phyloP scores from a whole-genome alignment of 2,113 vertebrate genomes.

The Catharus bicknelli region DNA sequence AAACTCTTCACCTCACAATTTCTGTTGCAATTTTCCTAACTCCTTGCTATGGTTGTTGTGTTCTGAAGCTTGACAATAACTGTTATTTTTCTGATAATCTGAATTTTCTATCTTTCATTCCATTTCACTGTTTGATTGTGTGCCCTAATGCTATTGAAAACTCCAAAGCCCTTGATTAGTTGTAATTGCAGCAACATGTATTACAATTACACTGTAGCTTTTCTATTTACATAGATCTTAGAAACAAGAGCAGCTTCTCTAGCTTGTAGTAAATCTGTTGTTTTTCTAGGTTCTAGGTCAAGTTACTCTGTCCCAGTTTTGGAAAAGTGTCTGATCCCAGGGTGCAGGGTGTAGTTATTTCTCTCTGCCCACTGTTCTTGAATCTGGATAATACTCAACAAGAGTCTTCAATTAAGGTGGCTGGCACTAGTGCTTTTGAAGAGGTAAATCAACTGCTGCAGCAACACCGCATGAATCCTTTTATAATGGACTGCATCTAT shows the following conservation, averaged over 20 bases:
- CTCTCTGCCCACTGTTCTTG: slow-evolving; percentile 39
- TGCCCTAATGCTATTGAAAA: background rate
- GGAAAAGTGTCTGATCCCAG: slow-evolving; percentile 39
- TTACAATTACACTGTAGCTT: background rate
- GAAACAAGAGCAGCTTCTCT: background rate
- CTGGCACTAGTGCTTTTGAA: slow-evolving; percentile 44
- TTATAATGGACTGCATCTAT: slow-evolving; percentile 21
- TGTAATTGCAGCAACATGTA: background rate
- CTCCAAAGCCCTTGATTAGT: background rate
- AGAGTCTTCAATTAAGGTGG: slow-evolving; percentile 38
- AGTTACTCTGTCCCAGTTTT: slow-evolving; percentile 45
- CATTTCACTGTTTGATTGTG: background rate
- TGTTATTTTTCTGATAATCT: slow-evolving; percentile 14
- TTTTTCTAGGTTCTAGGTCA: slow-evolving; percentile 50
- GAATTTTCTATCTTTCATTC: background rate
- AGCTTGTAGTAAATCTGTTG: slow-evolving; percentile 32
- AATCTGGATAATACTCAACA: slow-evolving; percentile 38
- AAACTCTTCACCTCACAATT: background rate
- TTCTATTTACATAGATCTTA: background rate
- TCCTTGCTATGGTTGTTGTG: background rate
- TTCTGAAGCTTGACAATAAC: background rate
- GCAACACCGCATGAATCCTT: slow-evolving; percentile 1
- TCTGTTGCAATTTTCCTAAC: slow-evolving; percentile 17
- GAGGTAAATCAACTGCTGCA: slow-evolving; percentile 48
- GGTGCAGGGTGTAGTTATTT: slow-evolving; percentile 44